Evolutionary conservation across 2,888 invertebrate species (phyloP).

Genomic region (Euplagia quadripunctaria): DNA sequence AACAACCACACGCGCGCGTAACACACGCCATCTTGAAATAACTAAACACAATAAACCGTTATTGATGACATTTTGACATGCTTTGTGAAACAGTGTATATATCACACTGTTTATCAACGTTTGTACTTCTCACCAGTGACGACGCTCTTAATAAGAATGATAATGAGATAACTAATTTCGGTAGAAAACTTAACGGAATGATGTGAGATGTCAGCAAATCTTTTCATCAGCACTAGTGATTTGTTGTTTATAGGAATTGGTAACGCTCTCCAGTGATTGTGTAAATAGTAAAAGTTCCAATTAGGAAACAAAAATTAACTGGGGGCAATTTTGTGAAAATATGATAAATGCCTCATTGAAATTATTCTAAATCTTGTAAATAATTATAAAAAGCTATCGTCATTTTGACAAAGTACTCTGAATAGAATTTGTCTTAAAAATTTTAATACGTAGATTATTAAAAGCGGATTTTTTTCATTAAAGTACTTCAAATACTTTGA

Average conservation of each 20-base stretch:
- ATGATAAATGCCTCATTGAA: slow-evolving; percentile 40
- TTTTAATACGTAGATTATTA: slow-evolving; percentile 31
- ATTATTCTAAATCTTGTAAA: slow-evolving; percentile 48
- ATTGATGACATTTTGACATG: neutral
- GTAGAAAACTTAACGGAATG: neutral
- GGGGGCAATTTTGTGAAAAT: slow-evolving; percentile 10
- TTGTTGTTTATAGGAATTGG: neutral
- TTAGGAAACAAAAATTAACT: neutral
- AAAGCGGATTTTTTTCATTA: slow-evolving; percentile 14
- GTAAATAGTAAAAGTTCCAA: slow-evolving; percentile 14
- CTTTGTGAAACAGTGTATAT: neutral
- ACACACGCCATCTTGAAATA: slow-evolving; percentile 26
- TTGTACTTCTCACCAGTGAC: slow-evolving; percentile 1
- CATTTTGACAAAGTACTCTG: slow-evolving; percentile 24
- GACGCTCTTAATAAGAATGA: neutral
- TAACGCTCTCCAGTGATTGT: slow-evolving; percentile 9
- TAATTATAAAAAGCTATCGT: slow-evolving; percentile 39
- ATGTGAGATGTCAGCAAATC: too few species aligned
- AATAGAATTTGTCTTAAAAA: slow-evolving; percentile 41
- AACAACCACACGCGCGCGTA: slow-evolving; percentile 82
- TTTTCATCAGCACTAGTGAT: neutral
- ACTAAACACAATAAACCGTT: slow-evolving; percentile 15
- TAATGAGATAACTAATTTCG: neutral
- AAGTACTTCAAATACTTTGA: slow-evolving; percentile 30
- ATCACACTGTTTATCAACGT: neutral